Evolutionary conservation across 2,113 vertebrate genomes (phyloP).

Genomic region (Larimichthys polyactis): DNA sequence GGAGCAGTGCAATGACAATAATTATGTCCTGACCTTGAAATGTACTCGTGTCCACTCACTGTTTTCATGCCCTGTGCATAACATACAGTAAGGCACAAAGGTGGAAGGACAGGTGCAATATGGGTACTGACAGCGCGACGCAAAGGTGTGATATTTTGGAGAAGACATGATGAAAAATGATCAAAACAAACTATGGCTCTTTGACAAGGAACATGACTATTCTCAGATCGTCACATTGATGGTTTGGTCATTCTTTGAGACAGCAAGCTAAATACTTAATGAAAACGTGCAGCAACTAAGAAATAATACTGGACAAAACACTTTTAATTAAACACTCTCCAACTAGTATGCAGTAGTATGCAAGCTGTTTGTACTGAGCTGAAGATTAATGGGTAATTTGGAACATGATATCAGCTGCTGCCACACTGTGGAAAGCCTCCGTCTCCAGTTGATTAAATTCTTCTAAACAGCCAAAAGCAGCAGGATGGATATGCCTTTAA

Average conservation of each 20-base stretch:
- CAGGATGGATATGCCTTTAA: background rate
- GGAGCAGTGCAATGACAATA: background rate
- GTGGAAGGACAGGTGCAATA: background rate
- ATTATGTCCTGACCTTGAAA: background rate
- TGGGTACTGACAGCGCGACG: background rate
- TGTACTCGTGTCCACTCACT: background rate
- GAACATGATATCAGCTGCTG: background rate
- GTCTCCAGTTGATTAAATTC: constrained; percentile 11
- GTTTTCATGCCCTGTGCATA: background rate
- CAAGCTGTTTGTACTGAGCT: background rate
- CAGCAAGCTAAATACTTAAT: background rate
- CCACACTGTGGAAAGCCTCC: background rate
- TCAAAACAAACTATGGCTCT: background rate
- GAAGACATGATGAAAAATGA: background rate
- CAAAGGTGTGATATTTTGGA: background rate
- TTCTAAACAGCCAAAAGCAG: background rate
- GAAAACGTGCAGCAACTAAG: background rate
- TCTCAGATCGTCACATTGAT: background rate
- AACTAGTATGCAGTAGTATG: no score
- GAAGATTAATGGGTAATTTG: background rate
- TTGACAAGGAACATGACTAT: background rate
- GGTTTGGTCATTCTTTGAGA: background rate
- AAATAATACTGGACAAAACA: background rate
- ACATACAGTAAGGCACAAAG: background rate
- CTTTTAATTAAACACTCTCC: background rate